Conservation (phyloP, 2,888 invertebrate species). For the Candidula unifasciata region DNA sequence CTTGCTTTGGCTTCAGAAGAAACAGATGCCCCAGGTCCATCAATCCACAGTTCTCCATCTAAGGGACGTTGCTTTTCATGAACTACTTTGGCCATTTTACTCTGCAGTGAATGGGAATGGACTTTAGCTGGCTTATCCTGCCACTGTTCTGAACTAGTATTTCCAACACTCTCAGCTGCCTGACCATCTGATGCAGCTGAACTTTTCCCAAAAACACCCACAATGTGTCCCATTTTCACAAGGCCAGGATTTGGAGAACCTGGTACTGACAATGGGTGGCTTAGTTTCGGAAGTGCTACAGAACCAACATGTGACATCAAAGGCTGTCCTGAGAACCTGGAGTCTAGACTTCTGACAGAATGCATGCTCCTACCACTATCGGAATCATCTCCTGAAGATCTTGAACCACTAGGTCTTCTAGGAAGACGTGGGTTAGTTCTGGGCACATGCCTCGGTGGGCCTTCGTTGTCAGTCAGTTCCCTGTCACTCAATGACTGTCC, state of each 20-base stretch:
- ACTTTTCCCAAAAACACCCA: constrained; percentile 36
- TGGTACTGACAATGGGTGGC: constrained; percentile 47
- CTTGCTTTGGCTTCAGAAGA: constrained; percentile 71
- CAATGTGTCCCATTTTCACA: constrained; percentile 49
- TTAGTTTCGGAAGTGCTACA: constrained; percentile 19
- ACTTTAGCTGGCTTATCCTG: constrained; percentile 54
- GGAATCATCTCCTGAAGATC: constrained; percentile 74
- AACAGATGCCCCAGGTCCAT: constrained; percentile 88
- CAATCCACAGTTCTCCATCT: constrained; percentile 91
- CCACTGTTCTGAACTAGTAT: constrained; percentile 49
- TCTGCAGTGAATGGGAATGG: constrained; percentile 47
- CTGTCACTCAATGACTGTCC: constrained; percentile 76
- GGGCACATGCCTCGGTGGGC: constrained; percentile 74
- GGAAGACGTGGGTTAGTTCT: constrained; percentile 73
- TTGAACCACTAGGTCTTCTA: constrained; percentile 71
- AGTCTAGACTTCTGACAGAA: constrained; percentile 45
- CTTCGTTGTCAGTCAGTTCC: constrained; percentile 77
- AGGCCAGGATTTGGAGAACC: constrained; percentile 55
- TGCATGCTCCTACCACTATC: constrained; percentile 69
- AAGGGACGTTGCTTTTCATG: constrained; percentile 53
- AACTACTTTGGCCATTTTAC: constrained; percentile 53
- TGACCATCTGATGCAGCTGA: constrained; percentile 11
- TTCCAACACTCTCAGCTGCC: constrained; percentile 27
- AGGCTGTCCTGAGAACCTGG: constrained; percentile 49
- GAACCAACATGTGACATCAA: constrained; percentile 45